Evolutionary conservation across 1,140 invertebrate genomes (phyloP).

Genomic region (Drosophila nigrodunni): DNA sequence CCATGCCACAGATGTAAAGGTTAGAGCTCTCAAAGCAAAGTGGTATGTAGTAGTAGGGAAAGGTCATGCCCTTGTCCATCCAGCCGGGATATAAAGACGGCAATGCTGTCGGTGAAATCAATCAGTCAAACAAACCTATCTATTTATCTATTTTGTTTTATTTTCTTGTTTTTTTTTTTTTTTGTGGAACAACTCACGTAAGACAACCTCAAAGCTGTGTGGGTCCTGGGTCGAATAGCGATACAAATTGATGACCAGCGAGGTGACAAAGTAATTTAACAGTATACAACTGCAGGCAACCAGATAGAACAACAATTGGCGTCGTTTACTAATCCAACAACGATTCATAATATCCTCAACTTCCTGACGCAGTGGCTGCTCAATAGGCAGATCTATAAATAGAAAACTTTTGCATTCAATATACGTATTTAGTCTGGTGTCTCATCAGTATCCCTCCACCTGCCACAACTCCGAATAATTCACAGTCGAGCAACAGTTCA

Average conservation of each 20-base stretch:
- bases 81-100: constrained; percentile 68
- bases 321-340: constrained; percentile 61
- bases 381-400: constrained; percentile 57
- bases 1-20: constrained; percentile 69
- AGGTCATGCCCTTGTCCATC: constrained; percentile 64
- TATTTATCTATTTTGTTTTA: neutral
- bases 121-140: neutral
- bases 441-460: constrained; percentile 30
- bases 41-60: constrained; percentile 71
- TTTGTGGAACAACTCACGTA: constrained; percentile 52
- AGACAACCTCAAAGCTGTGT: constrained; percentile 40
- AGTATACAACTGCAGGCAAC: constrained; percentile 49
- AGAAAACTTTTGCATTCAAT: neutral
- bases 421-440: no score
- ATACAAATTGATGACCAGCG: constrained; percentile 55
- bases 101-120: constrained; percentile 44
- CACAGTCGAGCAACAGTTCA: constrained; percentile 61
- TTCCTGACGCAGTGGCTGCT: constrained; percentile 30
- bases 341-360: constrained; percentile 55
- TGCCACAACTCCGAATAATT: constrained; percentile 60
- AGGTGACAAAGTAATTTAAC: constrained; percentile 62
- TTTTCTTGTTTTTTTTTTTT: no score
- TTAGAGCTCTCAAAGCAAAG: constrained; percentile 57
- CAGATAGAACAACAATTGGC: constrained; percentile 67
- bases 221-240: constrained; percentile 27